A percentile compares a stretch with the other conserved stretches of the same genome.
These are phyloP conservation scores for Himalopsyche kuldschensis DNA, from an alignment of 2,888 invertebrate species.

Conservation along the genomic window DNA sequence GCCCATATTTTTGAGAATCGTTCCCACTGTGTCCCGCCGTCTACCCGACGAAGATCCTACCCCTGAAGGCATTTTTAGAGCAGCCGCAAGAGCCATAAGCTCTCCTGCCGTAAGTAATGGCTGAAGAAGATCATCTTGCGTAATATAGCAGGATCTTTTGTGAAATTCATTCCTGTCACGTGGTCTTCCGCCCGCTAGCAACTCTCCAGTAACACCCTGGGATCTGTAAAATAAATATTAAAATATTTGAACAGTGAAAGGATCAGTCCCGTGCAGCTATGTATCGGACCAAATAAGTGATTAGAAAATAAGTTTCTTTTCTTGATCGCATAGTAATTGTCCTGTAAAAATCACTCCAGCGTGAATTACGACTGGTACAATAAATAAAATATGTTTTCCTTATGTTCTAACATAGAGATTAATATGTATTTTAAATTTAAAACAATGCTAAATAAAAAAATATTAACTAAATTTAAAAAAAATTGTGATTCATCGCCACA, in stretches of 20 bases:
- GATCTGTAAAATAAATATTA: slow-evolving; percentile 53
- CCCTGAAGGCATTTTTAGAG: slow-evolving; percentile 68
- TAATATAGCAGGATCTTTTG: slow-evolving; percentile 78
- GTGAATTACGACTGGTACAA: too few relatives aligned
- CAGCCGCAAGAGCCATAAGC: slow-evolving; percentile 77
- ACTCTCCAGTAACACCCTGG: slow-evolving; percentile 67
- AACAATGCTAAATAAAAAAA: too few relatives aligned
- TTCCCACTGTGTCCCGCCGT: slow-evolving; percentile 51
- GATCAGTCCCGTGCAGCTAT: too few relatives aligned
- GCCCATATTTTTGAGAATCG: slow-evolving; percentile 66
- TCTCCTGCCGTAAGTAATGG: slow-evolving; percentile 74
- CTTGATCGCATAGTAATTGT: too few relatives aligned
- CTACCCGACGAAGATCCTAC: slow-evolving; percentile 43
- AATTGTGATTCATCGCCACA: too few relatives aligned
- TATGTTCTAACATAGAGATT: too few relatives aligned
- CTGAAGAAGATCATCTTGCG: slow-evolving; percentile 75
- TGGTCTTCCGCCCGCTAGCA: slow-evolving; percentile 66
- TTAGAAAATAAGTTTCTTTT: too few relatives aligned
- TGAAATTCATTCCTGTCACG: slow-evolving; percentile 68
- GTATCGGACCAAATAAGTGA: too few relatives aligned
- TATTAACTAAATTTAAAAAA: too few relatives aligned
- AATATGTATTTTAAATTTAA: too few relatives aligned
- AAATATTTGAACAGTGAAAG: background rate
- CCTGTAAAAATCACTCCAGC: too few relatives aligned
- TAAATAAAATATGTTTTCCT: too few relatives aligned